Conservation (phyloP, 2,113 vertebrate species). For the Pao palembangensis region DNA sequence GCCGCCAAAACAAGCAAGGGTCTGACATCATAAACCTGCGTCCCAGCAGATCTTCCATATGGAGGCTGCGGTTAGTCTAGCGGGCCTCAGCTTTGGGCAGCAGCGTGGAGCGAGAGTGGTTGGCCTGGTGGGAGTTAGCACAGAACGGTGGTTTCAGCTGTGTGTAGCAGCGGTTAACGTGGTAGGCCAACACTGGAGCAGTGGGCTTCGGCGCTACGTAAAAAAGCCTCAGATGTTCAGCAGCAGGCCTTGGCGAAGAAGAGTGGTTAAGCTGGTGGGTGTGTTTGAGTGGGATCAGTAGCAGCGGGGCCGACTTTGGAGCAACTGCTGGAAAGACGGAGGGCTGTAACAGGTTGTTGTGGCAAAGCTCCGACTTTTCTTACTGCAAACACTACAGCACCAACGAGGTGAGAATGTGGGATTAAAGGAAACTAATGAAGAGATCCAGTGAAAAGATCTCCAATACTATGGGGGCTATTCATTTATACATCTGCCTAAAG, state of each 20-base stretch:
- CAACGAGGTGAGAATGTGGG: conserved; percentile 26
- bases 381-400: neutral
- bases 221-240: conserved; percentile 54
- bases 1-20: conserved; percentile 73
- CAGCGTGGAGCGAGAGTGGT: conserved; percentile 46
- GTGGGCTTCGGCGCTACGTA: conserved; percentile 44
- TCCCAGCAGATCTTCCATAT: conserved; percentile 71
- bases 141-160: conserved; percentile 61
- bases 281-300: conserved; percentile 50
- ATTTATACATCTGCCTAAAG: too few relatives aligned
- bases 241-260: conserved; percentile 41
- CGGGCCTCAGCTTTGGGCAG: conserved; percentile 59
- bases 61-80: conserved; percentile 63
- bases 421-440: conserved; percentile 42
- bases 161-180: conserved; percentile 67
- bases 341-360: conserved; percentile 54
- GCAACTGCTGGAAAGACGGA: conserved; percentile 28
- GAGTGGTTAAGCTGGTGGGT: conserved; percentile 48
- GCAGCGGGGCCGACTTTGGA: conserved; percentile 26
- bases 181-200: conserved; percentile 59
- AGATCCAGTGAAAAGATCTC: conserved; percentile 10
- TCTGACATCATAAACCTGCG: conserved; percentile 80
- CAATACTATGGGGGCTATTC: too few relatives aligned
- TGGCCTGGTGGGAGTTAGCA: conserved; percentile 55
- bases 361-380: conserved; percentile 27